phyloP scores from a whole-genome alignment of 2,113 vertebrate species.

The Platichthys flesus region DNA sequence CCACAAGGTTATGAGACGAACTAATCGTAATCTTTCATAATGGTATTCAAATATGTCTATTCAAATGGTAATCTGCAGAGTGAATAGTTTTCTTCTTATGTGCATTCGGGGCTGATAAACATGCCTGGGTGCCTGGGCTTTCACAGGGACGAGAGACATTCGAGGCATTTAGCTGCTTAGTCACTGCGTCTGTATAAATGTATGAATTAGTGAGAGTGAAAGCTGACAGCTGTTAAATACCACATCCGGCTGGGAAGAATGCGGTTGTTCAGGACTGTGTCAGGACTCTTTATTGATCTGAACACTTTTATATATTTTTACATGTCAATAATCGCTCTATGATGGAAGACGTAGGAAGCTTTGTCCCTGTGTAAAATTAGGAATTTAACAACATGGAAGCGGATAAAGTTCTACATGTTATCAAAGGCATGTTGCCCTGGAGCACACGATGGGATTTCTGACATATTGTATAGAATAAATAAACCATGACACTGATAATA shows the following conservation, averaged over 20 bases:
- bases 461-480: neutral
- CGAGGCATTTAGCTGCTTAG: neutral
- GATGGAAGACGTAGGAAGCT: neutral
- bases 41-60: slow-evolving; percentile 12
- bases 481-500: neutral
- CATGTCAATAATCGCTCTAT: no score
- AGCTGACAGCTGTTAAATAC: neutral
- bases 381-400: neutral
- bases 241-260: neutral
- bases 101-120: slow-evolving; percentile 4
- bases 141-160: neutral
- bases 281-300: neutral
- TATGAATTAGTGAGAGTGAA: slow-evolving; percentile 15
- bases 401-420: neutral
- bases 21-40: neutral
- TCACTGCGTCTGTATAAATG: slow-evolving; percentile 2
- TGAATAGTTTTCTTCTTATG: slow-evolving; percentile 6
- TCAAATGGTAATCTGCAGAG: slow-evolving; percentile 31
- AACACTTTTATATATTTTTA: neutral
- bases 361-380: neutral
- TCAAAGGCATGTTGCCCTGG: neutral
- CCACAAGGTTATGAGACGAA: slow-evolving; percentile 2
- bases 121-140: slow-evolving; percentile 11
- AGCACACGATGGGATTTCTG: neutral
- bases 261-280: neutral